These are phyloP conservation scores for Clamator glandarius DNA, from an alignment of 2,797 vertebrate species.

Conservation along the genomic window DNA sequence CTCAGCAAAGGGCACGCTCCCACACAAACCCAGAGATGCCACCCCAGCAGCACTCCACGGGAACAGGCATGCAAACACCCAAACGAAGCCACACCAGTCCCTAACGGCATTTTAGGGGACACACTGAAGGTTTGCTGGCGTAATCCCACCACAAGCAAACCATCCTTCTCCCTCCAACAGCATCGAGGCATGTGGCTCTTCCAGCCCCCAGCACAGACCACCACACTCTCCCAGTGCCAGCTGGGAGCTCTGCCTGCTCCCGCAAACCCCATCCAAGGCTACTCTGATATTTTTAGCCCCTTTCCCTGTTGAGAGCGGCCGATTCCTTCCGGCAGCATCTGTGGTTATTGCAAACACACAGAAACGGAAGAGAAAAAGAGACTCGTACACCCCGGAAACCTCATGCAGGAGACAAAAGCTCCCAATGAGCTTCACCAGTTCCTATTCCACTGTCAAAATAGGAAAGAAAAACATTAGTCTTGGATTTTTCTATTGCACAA, in stretches of 20 bases:
- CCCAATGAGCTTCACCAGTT: neutral
- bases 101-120: neutral
- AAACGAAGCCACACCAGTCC: neutral
- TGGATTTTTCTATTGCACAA: neutral
- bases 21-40: neutral
- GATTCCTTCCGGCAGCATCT: neutral
- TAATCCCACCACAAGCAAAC: neutral
- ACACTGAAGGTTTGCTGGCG: neutral
- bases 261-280: neutral
- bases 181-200: neutral
- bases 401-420: neutral
- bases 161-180: neutral
- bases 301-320: neutral
- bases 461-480: neutral
- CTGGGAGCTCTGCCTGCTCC: neutral
- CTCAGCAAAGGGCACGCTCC: too few relatives aligned
- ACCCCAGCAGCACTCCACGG: accelerated
- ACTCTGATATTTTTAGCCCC: slow-evolving; percentile 4
- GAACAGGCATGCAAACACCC: neutral
- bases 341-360: neutral
- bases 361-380: neutral
- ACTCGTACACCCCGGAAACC: neutral
- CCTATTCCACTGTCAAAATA: neutral
- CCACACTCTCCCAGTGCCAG: neutral
- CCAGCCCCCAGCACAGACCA: neutral